phyloP scores from a whole-genome alignment of 2,888 invertebrate genomes.

The Phragmatobia fuliginosa region DNA sequence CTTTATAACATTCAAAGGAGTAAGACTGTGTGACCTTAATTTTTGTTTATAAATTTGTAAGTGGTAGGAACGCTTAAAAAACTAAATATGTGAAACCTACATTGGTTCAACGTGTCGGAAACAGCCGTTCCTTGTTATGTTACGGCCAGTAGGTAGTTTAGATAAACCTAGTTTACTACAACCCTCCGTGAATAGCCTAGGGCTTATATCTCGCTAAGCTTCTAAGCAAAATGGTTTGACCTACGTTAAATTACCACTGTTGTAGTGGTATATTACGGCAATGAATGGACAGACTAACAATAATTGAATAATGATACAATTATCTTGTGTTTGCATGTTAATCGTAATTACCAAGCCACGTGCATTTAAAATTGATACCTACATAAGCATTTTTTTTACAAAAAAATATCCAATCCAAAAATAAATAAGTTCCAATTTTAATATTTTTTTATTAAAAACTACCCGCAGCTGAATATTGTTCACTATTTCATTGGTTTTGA shows the following conservation, averaged over 20 bases:
- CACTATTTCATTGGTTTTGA: no score
- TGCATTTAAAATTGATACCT: not conserved
- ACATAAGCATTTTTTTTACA: not conserved
- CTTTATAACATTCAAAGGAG: not conserved
- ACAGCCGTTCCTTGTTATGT: slow-evolving; percentile 19
- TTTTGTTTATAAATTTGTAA: no score
- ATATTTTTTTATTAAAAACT: no score
- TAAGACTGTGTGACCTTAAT: no score
- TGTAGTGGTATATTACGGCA: not conserved
- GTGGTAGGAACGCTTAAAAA: no score
- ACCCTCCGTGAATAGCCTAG: slow-evolving; percentile 15
- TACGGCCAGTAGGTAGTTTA: slow-evolving; percentile 37
- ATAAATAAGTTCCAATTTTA: no score
- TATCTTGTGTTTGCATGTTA: no score
- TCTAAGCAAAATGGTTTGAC: slow-evolving; percentile 7
- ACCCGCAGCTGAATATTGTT: no score
- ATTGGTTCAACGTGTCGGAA: slow-evolving; percentile 2
- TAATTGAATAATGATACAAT: no score
- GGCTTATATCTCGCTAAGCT: slow-evolving; percentile 6
- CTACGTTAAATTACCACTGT: not conserved
- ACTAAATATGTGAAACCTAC: not conserved
- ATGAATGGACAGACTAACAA: not conserved
- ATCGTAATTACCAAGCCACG: not conserved
- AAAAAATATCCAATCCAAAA: no score
- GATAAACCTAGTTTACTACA: slow-evolving; percentile 30